These are phyloP conservation scores for Chrysotoxum bicinctum DNA, from an alignment of 2,888 invertebrate species.

Conservation along the genomic window DNA sequence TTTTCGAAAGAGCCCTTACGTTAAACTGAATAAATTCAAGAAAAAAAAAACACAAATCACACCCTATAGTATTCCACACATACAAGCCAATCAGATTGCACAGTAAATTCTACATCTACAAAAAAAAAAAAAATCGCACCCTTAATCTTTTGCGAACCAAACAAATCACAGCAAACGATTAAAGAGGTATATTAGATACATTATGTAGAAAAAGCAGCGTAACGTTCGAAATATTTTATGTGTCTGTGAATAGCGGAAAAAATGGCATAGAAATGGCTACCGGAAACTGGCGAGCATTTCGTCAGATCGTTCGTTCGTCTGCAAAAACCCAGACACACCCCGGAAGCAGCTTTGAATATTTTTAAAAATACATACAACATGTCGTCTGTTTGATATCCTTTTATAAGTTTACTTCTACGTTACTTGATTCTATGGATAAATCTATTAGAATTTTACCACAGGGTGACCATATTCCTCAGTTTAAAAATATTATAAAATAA, in stretches of 20 bases:
- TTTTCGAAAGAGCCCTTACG: not conserved
- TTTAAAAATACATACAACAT: not conserved
- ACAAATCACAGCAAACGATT: slow-evolving; percentile 58
- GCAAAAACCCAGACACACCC: slow-evolving; percentile 9
- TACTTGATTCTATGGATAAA: not conserved
- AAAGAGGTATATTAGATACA: not conserved
- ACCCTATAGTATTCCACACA: not conserved
- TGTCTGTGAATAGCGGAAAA: not conserved
- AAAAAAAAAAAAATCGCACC: slow-evolving; percentile 38
- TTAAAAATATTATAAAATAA: not conserved
- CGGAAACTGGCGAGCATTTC: slow-evolving; percentile 5
- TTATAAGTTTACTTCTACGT: not conserved
- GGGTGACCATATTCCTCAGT: not conserved
- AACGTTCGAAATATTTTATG: slow-evolving; percentile 7
- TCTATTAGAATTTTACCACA: not conserved
- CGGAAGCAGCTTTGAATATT: slow-evolving; percentile 12
- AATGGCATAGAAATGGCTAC: slow-evolving; percentile 13
- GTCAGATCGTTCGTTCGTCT: not conserved
- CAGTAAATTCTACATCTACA: slow-evolving; percentile 26
- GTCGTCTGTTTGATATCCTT: not conserved
- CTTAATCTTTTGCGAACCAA: slow-evolving; percentile 7
- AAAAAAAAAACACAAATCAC: slow-evolving; percentile 4
- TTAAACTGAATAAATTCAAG: not conserved
- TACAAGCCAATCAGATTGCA: slow-evolving; percentile 51
- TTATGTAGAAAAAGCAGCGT: not conserved